phyloP scores from a whole-genome alignment of 2,113 vertebrate genomes.

The Hiodon alosoides region DNA sequence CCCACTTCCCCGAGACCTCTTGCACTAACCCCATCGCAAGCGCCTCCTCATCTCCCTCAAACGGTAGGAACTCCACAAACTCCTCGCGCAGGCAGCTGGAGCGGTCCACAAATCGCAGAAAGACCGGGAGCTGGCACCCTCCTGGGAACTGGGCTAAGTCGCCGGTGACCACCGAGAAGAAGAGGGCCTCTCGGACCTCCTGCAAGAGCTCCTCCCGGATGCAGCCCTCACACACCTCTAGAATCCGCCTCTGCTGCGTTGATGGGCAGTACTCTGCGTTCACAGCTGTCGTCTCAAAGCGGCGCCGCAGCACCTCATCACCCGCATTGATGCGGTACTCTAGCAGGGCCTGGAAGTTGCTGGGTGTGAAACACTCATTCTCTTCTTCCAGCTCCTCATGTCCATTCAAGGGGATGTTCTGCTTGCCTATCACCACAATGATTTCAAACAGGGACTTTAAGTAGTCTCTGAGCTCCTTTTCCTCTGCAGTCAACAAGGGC shows the following conservation, averaged over 20 bases:
- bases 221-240: slow-evolving; percentile 82
- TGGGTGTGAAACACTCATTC: slow-evolving; percentile 60
- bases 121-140: slow-evolving; percentile 72
- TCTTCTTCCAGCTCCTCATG: slow-evolving; percentile 54
- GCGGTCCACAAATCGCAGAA: slow-evolving; percentile 81
- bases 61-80: slow-evolving; percentile 76
- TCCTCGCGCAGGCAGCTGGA: slow-evolving; percentile 78
- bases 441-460: slow-evolving; percentile 85
- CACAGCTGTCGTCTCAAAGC: slow-evolving; percentile 76
- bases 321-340: slow-evolving; percentile 82
- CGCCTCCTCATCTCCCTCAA: slow-evolving; percentile 65
- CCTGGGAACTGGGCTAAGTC: slow-evolving; percentile 73
- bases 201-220: slow-evolving; percentile 79
- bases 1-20: slow-evolving; percentile 81
- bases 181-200: slow-evolving; percentile 81
- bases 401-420: slow-evolving; percentile 72
- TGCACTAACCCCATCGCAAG: slow-evolving; percentile 75
- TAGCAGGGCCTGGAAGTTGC: slow-evolving; percentile 79
- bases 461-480: slow-evolving; percentile 82
- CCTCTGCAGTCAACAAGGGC: slow-evolving; percentile 71
- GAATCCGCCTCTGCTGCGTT: slow-evolving; percentile 74
- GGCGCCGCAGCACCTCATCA: slow-evolving; percentile 75
- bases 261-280: slow-evolving; percentile 75
- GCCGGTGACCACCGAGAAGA: slow-evolving; percentile 80
- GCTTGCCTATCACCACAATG: slow-evolving; percentile 78